Evolutionary conservation across 2,888 invertebrate genomes (phyloP).

Genomic region (Nomada lathburiana): DNA sequence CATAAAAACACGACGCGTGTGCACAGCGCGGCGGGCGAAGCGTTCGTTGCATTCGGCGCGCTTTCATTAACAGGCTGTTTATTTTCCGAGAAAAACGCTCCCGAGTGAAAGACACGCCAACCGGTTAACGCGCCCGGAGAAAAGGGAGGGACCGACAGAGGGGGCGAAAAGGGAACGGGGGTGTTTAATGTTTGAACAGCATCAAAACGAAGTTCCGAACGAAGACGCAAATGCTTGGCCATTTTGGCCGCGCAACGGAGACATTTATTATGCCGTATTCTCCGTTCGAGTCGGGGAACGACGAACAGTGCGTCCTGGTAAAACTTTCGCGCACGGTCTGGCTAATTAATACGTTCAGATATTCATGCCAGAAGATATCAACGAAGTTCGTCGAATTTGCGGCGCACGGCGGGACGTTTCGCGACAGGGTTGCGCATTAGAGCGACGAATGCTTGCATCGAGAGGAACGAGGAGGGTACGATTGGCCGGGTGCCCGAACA

Average conservation of each 20-base stretch:
- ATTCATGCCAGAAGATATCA: conserved; percentile 62
- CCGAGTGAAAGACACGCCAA: too few species aligned
- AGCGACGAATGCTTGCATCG: conserved; percentile 34
- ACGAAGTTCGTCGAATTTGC: conserved; percentile 55
- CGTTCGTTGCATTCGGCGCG: too few species aligned
- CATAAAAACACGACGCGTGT: background rate
- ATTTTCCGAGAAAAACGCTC: too few species aligned
- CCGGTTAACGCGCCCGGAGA: background rate
- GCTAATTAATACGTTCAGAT: conserved; percentile 65
- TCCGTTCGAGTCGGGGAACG: conserved; percentile 35
- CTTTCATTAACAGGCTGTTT: too few species aligned
- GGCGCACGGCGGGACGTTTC: conserved; percentile 34
- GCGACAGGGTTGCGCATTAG: conserved; percentile 24
- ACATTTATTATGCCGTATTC: conserved; percentile 44
- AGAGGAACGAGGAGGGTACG: background rate
- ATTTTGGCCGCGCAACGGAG: conserved; percentile 23
- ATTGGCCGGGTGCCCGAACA: conserved; percentile 46
- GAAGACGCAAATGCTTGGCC: conserved; percentile 25
- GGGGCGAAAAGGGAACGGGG: background rate
- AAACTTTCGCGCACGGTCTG: conserved; percentile 53
- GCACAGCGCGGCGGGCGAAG: background rate
- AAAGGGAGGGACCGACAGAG: background rate
- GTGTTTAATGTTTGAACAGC: conserved; percentile 18
- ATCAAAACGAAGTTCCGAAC: conserved; percentile 13
- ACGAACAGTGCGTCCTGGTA: conserved; percentile 31